These are phyloP conservation scores for Vandiemenella viatica DNA, from an alignment of 2,888 invertebrate species.

Conservation along the genomic window DNA sequence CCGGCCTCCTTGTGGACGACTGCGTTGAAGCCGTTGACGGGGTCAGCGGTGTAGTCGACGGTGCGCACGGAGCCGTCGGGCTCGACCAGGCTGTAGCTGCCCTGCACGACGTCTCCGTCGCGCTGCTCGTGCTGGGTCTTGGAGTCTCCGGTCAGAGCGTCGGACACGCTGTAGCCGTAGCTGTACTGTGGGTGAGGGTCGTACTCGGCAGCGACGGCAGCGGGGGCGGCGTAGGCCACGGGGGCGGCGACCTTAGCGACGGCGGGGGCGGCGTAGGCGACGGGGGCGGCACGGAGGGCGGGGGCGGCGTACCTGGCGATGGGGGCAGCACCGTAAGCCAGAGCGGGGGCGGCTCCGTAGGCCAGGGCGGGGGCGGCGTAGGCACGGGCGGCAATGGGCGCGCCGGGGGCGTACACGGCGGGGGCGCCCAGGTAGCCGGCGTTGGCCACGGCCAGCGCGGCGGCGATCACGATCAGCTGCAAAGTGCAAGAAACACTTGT, in stretches of 20 bases:
- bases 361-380: conserved; percentile 10
- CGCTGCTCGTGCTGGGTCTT: not conserved
- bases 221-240: conserved; percentile 3
- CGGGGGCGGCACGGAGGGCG: conserved; percentile 9
- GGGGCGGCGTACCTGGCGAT: conserved; percentile 9
- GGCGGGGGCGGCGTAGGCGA: conserved; percentile 8
- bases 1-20: not conserved
- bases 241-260: conserved; percentile 9
- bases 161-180: conserved; percentile 6
- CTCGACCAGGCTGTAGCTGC: not conserved
- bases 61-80: not conserved
- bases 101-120: not conserved
- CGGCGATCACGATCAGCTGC: too few species aligned
- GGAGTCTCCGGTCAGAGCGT: conserved; percentile 3
- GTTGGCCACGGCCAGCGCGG: conserved; percentile 11
- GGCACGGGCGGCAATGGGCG: conserved; percentile 9
- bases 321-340: conserved; percentile 10
- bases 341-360: conserved; percentile 9
- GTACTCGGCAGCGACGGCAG: not conserved
- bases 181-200: conserved; percentile 8
- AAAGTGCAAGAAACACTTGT: too few species aligned
- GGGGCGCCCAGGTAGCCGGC: conserved; percentile 9
- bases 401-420: conserved; percentile 6
- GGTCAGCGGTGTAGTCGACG: not conserved
- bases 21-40: not conserved